Evolutionary conservation across 1,140 invertebrate species (phyloP).

Genomic region (Cylas formicarius): DNA sequence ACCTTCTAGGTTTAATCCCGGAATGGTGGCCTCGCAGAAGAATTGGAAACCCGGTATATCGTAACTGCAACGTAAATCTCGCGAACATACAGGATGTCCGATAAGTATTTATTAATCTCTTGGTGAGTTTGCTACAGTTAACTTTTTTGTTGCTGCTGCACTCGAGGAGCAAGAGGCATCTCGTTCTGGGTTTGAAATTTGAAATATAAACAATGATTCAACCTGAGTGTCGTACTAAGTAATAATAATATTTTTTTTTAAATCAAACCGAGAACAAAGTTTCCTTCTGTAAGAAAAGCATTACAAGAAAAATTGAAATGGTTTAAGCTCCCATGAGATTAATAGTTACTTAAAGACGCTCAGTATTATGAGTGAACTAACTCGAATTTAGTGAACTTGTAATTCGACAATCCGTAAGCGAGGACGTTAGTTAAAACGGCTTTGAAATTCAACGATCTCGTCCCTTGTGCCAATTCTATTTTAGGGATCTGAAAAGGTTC

Average conservation of each 20-base stretch:
- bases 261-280: not conserved
- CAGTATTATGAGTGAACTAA: too few relatives aligned
- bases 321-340: too few relatives aligned
- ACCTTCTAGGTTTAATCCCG: slow-evolving; percentile 18
- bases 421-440: slow-evolving; percentile 58
- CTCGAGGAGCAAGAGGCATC: not conserved
- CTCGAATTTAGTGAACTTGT: slow-evolving; percentile 30
- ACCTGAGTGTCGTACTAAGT: not conserved
- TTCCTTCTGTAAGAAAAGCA: too few relatives aligned
- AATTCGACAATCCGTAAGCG: slow-evolving; percentile 47
- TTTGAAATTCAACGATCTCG: slow-evolving; percentile 55
- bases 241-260: not conserved
- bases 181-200: not conserved
- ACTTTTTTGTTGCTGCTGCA: not conserved
- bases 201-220: not conserved
- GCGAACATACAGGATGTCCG: not conserved
- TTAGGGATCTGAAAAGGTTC: slow-evolving; percentile 58
- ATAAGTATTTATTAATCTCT: not conserved
- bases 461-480: slow-evolving; percentile 54
- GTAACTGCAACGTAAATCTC: slow-evolving; percentile 11
- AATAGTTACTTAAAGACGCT: too few relatives aligned
- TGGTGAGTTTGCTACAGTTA: not conserved
- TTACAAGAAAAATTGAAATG: too few relatives aligned
- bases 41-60: slow-evolving; percentile 12
- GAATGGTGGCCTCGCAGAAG: slow-evolving; percentile 19